A percentile compares a stretch with the other conserved stretches of the same genome.
Conservation (phyloP, 2,888 invertebrate genomes). For the Drosophila fulvimacula region DNA sequence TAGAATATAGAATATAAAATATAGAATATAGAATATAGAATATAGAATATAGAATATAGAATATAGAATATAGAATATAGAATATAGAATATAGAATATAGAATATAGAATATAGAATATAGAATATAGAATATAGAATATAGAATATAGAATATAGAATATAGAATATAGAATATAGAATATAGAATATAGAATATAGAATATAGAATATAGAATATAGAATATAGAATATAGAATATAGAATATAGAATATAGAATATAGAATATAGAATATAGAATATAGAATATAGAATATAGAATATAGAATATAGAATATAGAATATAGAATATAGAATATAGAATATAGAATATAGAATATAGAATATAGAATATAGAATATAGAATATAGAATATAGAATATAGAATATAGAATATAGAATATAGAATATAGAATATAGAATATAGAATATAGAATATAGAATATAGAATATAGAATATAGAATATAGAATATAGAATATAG, state of each 20-base stretch:
- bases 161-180: not conserved
- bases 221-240: slow-evolving; percentile 4
- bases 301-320: slow-evolving; percentile 9
- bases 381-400: slow-evolving; percentile 10
- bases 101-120: not conserved
- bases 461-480: slow-evolving; percentile 9
- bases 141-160: slow-evolving; percentile 4
- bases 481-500: slow-evolving; percentile 7
- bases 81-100: slow-evolving; percentile 1
- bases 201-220: not conserved
- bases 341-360: slow-evolving; percentile 7
- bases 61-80: slow-evolving; percentile 1
- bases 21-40: slow-evolving; percentile 1
- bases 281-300: slow-evolving; percentile 10
- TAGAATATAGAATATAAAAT: slow-evolving; percentile 10
- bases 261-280: not conserved
- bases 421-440: slow-evolving; percentile 3
- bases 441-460: slow-evolving; percentile 9
- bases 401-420: slow-evolving; percentile 10
- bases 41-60: not conserved
- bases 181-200: slow-evolving; percentile 9
- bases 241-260: not conserved
- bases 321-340: slow-evolving; percentile 9
- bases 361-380: slow-evolving; percentile 8
- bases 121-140: slow-evolving; percentile 3